Conservation (phyloP, 2,888 invertebrate species). For the Harpagoxenus sublaevis region DNA sequence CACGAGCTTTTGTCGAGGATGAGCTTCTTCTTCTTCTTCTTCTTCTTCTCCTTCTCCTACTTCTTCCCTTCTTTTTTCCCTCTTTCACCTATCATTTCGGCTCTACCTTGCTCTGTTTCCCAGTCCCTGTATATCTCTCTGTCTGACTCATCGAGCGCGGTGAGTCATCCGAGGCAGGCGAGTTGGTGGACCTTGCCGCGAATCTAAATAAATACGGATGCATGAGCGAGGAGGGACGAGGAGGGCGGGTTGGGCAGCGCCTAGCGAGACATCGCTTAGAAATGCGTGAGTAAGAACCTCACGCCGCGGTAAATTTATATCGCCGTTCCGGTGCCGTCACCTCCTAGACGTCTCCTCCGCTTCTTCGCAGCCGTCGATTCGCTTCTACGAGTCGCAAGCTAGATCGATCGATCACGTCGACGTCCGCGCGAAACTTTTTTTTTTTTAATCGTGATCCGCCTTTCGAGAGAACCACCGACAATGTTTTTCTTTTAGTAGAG, state of each 20-base stretch:
- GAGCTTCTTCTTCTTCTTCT: constrained; percentile 35
- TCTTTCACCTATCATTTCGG: constrained; percentile 48
- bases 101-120: constrained; percentile 33
- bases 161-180: constrained; percentile 44
- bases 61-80: constrained; percentile 18
- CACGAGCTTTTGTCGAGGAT: constrained; percentile 28
- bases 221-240: constrained; percentile 53
- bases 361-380: constrained; percentile 13
- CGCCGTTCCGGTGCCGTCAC: constrained; percentile 47
- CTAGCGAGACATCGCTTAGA: constrained; percentile 79
- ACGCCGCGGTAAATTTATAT: constrained; percentile 77
- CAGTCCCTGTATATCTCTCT: constrained; percentile 44
- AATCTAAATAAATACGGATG: constrained; percentile 82
- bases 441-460: background rate
- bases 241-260: constrained; percentile 63
- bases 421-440: background rate
- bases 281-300: constrained; percentile 80
- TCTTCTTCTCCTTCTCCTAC: constrained; percentile 9
- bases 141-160: constrained; percentile 56
- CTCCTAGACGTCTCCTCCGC: constrained; percentile 11
- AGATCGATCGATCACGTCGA: constrained; percentile 47
- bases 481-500: background rate
- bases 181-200: constrained; percentile 76
- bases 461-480: background rate
- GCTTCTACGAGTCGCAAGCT: background rate